These are phyloP conservation scores for Drusus annulatus DNA, from an alignment of 1,140 invertebrate species.

Conservation along the genomic window DNA sequence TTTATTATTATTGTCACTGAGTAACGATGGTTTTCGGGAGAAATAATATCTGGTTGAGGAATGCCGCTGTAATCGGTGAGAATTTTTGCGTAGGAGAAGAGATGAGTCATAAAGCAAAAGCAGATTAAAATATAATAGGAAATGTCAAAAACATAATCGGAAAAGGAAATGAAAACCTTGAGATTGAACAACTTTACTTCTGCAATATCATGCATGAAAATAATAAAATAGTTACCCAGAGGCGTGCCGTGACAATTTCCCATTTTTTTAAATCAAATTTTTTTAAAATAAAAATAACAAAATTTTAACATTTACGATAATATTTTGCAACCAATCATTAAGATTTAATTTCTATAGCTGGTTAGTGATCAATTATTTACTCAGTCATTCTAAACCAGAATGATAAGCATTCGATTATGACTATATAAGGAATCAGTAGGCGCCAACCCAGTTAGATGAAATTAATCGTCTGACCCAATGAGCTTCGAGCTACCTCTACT, in stretches of 20 bases:
- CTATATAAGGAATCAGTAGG: neutral
- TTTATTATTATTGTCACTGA: neutral
- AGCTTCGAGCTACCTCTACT: neutral
- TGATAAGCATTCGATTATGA: neutral
- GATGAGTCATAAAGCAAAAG: neutral
- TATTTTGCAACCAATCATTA: too few species aligned
- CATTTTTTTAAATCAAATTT: too few species aligned
- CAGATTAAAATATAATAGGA: neutral
- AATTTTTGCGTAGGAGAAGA: neutral
- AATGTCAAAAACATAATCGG: neutral
- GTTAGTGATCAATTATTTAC: too few species aligned
- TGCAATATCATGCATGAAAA: too few species aligned
- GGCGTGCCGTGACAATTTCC: too few species aligned
- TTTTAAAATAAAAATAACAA: too few species aligned
- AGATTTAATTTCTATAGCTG: too few species aligned
- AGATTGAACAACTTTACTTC: too few species aligned
- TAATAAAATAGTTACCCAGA: too few species aligned
- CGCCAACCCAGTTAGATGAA: neutral
- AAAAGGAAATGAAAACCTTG: neutral
- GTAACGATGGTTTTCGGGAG: neutral
- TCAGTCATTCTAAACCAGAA: too few species aligned
- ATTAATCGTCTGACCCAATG: constrained; percentile 17
- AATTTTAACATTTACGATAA: too few species aligned
- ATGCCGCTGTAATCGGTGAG: neutral
- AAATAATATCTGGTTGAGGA: too few species aligned